These are phyloP conservation scores for Hyphantria cunea DNA, from an alignment of 1,140 invertebrate genomes.

Conservation along the genomic window DNA sequence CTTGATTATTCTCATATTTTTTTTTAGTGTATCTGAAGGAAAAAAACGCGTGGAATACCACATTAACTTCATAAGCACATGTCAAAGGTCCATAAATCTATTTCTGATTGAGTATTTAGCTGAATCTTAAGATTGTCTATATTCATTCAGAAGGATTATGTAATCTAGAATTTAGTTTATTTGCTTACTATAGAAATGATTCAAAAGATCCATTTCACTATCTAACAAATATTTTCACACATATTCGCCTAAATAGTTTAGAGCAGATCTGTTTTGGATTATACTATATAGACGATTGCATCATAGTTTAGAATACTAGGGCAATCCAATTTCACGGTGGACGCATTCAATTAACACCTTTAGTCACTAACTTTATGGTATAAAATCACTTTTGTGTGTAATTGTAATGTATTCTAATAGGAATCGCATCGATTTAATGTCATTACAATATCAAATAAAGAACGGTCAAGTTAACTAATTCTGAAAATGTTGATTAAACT, in stretches of 20 bases:
- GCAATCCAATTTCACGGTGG: not conserved
- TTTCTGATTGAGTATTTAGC: too few species aligned
- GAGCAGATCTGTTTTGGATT: not conserved
- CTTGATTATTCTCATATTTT: too few species aligned
- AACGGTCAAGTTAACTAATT: too few species aligned
- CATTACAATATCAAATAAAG: too few species aligned
- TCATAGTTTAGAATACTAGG: not conserved
- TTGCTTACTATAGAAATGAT: not conserved
- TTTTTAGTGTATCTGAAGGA: too few species aligned
- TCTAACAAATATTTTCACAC: not conserved
- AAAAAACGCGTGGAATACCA: too few species aligned
- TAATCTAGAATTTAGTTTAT: too few species aligned
- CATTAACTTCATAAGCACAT: too few species aligned
- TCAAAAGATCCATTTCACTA: not conserved
- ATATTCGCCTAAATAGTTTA: not conserved
- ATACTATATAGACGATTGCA: not conserved
- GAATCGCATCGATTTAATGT: not conserved
- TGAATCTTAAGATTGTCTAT: too few species aligned
- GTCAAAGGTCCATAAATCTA: too few species aligned
- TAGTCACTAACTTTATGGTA: not conserved
- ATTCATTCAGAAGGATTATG: too few species aligned
- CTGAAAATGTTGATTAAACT: too few species aligned
- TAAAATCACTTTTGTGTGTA: not conserved
- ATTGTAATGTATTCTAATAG: not conserved
- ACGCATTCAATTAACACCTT: not conserved